Base-by-base conservation (phyloP, 2,797 vertebrate genomes). In the Chrysolophus pictus region DNA sequence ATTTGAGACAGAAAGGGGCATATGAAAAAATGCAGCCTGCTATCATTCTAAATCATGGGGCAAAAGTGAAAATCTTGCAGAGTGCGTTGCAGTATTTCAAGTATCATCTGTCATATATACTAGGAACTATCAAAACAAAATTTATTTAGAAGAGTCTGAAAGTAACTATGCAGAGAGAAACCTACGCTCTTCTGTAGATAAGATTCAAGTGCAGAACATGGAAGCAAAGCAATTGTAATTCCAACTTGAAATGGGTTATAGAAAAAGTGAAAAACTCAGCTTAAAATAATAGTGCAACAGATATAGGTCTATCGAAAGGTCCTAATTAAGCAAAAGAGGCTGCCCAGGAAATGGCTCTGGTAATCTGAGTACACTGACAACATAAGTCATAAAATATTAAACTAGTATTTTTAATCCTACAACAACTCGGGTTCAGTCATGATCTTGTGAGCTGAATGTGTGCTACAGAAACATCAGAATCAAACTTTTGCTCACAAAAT, bases 341-440 rank as follows among this genome's bases (percentile, higher is more conserved):
- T 75, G 46, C 9, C 62, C 69, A 86, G 77, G 13, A 92, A 95
- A 72, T 0, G 1, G 31, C 8, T 78, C 55, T 47, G 79, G 29
- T 33, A 91, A 82, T 26, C 33, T 15, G 37, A 81, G 19, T 13
- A 41, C 4, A 14, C 41, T 53, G 47, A 46, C 17, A 82, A 67
- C 10, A 8, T 39, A 73, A 68, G 22, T 77, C 21, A 75, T 81
- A 67, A 95, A 92, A 84, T 69, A 76, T 92, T 87, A 67, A 96
- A 77, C 26, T 5, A 22, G 3, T 47, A 21, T 63, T 74, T 81
- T 84, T n/a, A 78, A 70, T 49, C 47, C 42, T 64, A 8, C 11
- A 44, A 24, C 18, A 51, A 42, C 18, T 6, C 44, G 63, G 28
- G 24, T 59, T 80, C 87, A 90, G 51, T 58, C 44, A 86, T 49